Percentiles rank a stretch among this genome's conserved stretches.
Conservation (phyloP, 2,113 vertebrate genomes). For the Empidonax alnorum region DNA sequence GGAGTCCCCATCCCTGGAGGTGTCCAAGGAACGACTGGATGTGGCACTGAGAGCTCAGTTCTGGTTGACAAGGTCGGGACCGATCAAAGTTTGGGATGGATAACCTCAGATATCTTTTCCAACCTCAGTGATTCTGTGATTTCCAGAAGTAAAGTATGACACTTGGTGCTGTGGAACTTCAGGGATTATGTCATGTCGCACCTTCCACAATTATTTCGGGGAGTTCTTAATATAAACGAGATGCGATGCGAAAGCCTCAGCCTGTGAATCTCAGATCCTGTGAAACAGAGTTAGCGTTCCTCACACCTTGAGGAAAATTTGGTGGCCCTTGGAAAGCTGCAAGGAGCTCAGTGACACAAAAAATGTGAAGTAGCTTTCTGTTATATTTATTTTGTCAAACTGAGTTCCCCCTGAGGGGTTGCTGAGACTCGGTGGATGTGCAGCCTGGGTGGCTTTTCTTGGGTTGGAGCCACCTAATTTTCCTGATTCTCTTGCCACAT, state of each 20-base stretch:
- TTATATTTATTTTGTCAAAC: not conserved
- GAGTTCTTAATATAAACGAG: not conserved
- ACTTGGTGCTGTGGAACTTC: not conserved
- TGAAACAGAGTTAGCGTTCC: not conserved
- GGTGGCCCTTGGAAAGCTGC: not conserved
- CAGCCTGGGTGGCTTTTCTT: not conserved
- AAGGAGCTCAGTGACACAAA: not conserved
- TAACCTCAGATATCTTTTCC: not conserved
- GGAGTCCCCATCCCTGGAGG: not conserved
- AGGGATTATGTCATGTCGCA: not conserved
- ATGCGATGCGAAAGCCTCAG: not conserved
- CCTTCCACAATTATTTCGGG: not conserved
- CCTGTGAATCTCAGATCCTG: not conserved
- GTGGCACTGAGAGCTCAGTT: rapidly evolving
- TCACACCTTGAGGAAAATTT: not conserved
- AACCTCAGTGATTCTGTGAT: not conserved
- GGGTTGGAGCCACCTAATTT: not conserved
- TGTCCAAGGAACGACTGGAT: not conserved
- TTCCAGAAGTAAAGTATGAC: not conserved
- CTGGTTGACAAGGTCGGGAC: not conserved
- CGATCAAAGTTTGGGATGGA: not conserved
- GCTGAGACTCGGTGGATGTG: not conserved
- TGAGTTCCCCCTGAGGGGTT: rapidly evolving
- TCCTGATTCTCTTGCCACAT: not conserved
- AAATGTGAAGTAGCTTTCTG: not conserved